A percentile compares a stretch with the other conserved stretches of the same genome.
Conservation (phyloP, 2,797 vertebrate species). For the Huso huso region DNA sequence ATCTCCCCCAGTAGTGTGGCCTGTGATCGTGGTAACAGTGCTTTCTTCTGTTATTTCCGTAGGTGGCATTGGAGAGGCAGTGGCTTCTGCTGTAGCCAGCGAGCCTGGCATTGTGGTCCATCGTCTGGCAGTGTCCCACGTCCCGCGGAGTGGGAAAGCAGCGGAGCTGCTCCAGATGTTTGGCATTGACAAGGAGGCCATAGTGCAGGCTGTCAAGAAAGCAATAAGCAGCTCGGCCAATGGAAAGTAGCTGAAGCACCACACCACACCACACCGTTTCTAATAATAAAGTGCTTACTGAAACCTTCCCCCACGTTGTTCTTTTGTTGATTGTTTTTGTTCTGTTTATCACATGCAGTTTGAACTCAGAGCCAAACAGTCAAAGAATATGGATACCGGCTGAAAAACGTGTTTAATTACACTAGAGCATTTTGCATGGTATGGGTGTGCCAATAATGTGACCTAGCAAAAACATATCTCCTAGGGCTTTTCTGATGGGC, state of each 20-base stretch:
- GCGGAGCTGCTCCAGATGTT: slow-evolving; percentile 60
- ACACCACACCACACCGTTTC: neutral
- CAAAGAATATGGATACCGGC: too few species aligned
- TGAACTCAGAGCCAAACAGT: too few species aligned
- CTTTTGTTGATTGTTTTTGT: slow-evolving; percentile 11
- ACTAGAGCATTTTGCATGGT: too few species aligned
- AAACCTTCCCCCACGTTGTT: slow-evolving; percentile 2
- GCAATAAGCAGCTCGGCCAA: slow-evolving; percentile 52
- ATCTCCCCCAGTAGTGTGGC: too few species aligned
- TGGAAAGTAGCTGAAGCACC: slow-evolving; percentile 30
- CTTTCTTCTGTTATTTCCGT: slow-evolving; percentile 10
- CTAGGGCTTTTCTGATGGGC: too few species aligned
- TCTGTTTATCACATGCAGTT: slow-evolving; percentile 1
- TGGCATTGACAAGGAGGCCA: slow-evolving; percentile 62
- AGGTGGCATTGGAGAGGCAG: slow-evolving; percentile 76
- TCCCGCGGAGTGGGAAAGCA: slow-evolving; percentile 61
- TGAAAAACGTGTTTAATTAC: too few species aligned
- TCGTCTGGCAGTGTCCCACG: slow-evolving; percentile 57
- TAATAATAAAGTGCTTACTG: slow-evolving; percentile 11
- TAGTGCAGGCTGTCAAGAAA: slow-evolving; percentile 54
- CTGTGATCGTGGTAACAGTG: too few species aligned
- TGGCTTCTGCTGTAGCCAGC: slow-evolving; percentile 57
- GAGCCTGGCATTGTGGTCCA: slow-evolving; percentile 59
- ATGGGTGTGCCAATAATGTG: too few species aligned
- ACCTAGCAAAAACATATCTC: too few species aligned